A percentile compares a stretch with the other conserved stretches of the same genome.
These are phyloP conservation scores for Dynastes tityus DNA, from an alignment of 2,888 invertebrate species.

Conservation along the genomic window DNA sequence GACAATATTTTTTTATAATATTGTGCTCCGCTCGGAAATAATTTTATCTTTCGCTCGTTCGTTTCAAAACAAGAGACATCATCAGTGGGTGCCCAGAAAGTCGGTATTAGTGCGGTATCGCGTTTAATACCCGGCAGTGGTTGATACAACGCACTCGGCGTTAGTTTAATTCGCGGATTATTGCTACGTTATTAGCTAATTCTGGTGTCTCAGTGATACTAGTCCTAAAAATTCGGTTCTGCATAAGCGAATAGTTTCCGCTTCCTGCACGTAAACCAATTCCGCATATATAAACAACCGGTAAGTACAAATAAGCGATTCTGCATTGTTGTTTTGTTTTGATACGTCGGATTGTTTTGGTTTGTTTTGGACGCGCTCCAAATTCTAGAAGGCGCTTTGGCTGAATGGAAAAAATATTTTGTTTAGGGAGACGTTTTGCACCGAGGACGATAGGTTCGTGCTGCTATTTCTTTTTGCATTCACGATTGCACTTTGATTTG, in stretches of 20 bases:
- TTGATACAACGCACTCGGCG: background rate
- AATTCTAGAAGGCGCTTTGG: constrained; percentile 4
- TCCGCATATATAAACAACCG: no score
- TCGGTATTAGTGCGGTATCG: constrained; percentile 1
- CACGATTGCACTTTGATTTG: no score
- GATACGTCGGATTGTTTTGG: background rate
- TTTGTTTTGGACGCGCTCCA: background rate
- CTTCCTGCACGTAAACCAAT: no score
- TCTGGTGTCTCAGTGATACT: no score
- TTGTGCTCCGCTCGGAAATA: background rate
- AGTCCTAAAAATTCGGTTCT: no score
- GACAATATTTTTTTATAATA: constrained; percentile 1
- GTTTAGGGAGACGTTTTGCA: background rate
- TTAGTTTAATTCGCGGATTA: constrained; percentile 3
- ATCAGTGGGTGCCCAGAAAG: constrained; percentile 35
- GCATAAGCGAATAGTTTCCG: no score
- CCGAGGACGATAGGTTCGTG: no score
- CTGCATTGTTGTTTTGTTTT: background rate
- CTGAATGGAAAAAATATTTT: background rate
- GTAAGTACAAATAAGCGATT: constrained; percentile 7
- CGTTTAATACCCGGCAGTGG: constrained; percentile 15
- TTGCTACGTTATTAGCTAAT: background rate
- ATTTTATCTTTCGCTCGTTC: constrained; percentile 35
- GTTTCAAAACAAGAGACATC: constrained; percentile 30
- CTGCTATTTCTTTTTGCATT: no score